Evolutionary conservation across 2,797 vertebrate species (phyloP).

Genomic region (Ctenosaura bakeri): DNA sequence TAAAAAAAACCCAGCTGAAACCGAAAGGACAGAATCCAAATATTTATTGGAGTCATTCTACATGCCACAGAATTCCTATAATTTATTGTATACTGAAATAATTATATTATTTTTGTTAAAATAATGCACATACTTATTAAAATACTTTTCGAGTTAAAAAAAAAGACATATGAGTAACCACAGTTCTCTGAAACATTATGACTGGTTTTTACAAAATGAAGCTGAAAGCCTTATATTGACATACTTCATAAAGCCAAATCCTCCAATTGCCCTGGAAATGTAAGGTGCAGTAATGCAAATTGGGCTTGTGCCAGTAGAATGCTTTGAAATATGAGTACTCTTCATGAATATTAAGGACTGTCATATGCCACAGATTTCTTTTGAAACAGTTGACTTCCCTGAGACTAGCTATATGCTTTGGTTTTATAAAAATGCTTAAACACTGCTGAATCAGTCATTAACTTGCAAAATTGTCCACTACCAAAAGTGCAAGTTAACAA

Average conservation of each 20-base stretch:
- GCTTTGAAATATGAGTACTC: conserved; percentile 44
- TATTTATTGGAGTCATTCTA: conserved; percentile 1
- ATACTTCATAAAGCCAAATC: conserved; percentile 46
- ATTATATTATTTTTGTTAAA: conserved; percentile 46
- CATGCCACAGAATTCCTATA: conserved; percentile 26
- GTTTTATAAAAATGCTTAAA: conserved; percentile 33
- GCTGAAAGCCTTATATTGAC: conserved; percentile 27
- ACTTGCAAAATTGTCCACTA: conserved; percentile 36
- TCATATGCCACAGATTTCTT: conserved; percentile 37
- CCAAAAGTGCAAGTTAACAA: conserved; percentile 11
- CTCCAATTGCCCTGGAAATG: conserved; percentile 33
- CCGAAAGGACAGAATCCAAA: neutral
- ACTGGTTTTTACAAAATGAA: conserved; percentile 36
- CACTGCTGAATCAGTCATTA: conserved; percentile 25
- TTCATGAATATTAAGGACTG: conserved; percentile 48
- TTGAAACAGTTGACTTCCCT: conserved; percentile 41
- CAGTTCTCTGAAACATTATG: conserved; percentile 22
- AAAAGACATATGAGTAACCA: conserved; percentile 30
- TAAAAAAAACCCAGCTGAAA: conserved; percentile 1
- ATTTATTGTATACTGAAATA: neutral
- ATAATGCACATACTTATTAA: neutral
- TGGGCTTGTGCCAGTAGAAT: conserved; percentile 39
- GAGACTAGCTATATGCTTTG: conserved; percentile 17
- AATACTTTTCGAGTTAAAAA: conserved; percentile 14
- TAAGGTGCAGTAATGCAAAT: conserved; percentile 31